phyloP scores from a whole-genome alignment of 2,888 invertebrate genomes.

The Lordiphosa andalusiaca region DNA sequence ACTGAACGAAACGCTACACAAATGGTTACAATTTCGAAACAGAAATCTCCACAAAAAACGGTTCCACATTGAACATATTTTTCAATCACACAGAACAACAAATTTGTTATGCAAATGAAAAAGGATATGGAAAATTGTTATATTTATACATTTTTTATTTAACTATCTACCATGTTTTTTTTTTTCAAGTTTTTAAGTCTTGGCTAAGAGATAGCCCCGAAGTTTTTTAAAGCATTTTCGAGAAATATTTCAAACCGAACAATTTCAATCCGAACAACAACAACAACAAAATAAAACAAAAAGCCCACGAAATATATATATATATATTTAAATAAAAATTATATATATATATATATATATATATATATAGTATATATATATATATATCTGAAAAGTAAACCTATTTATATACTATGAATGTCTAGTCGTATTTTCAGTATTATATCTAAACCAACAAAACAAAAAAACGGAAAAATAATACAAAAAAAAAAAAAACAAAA shows the following conservation, averaged over 20 bases:
- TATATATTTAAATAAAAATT: conserved; percentile 39
- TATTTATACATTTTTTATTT: conserved; percentile 8
- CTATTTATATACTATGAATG: conserved; percentile 76
- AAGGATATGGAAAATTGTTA: conserved; percentile 15
- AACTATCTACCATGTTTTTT: not conserved
- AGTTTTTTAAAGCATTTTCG: conserved; percentile 67
- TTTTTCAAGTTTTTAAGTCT: conserved; percentile 23
- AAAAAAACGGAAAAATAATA: not conserved
- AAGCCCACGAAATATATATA: conserved; percentile 59
- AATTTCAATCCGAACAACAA: conserved; percentile 71
- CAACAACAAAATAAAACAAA: conserved; percentile 30
- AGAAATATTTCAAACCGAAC: conserved; percentile 54
- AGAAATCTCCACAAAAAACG: too few relatives aligned
- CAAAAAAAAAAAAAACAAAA: conserved; percentile 11
- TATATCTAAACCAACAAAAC: conserved; percentile 64
- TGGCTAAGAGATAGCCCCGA: conserved; percentile 23
- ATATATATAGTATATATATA: conserved; percentile 38
- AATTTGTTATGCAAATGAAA: conserved; percentile 47
- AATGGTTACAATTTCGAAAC: too few relatives aligned
- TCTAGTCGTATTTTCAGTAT: conserved; percentile 80
- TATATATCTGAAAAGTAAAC: conserved; percentile 50
- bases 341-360: conserved; percentile 39
- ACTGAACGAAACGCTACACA: too few relatives aligned
- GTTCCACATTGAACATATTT: conserved; percentile 19
- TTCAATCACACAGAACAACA: conserved; percentile 26